Conservation (phyloP, 2,888 invertebrate genomes). For the Lepetodrilus schrolli region DNA sequence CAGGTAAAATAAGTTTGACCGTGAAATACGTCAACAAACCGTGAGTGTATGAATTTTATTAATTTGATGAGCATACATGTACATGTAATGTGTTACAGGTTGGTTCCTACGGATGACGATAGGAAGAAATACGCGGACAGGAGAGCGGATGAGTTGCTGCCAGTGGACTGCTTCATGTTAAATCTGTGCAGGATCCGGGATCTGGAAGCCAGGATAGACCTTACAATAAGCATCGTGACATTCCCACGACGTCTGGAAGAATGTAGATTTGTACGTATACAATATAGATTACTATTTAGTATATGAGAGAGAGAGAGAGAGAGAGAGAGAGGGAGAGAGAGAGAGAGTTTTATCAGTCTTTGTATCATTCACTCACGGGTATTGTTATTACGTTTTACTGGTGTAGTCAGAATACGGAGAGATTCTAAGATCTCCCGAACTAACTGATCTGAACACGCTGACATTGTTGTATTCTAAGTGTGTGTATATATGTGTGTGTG, state of each 20-base stretch:
- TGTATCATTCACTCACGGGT: background rate
- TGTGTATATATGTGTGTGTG: too few species aligned
- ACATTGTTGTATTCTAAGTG: too few species aligned
- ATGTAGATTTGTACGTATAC: too few species aligned
- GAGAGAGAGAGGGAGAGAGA: too few species aligned
- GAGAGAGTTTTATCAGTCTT: too few species aligned
- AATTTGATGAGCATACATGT: too few species aligned
- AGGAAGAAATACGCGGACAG: constrained; percentile 57
- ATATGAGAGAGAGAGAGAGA: too few species aligned
- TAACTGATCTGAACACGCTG: background rate
- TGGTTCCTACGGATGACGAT: constrained; percentile 58
- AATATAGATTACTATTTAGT: too few species aligned
- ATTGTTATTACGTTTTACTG: background rate
- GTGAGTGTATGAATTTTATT: too few species aligned
- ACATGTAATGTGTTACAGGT: too few species aligned
- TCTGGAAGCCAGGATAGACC: constrained; percentile 57
- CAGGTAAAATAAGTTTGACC: too few species aligned
- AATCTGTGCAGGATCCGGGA: constrained; percentile 58
- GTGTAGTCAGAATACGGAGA: constrained; percentile 6
- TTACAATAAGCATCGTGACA: constrained; percentile 52
- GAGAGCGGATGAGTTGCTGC: constrained; percentile 48
- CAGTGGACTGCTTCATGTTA: constrained; percentile 62
- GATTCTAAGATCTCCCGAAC: background rate
- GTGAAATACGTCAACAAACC: too few species aligned
- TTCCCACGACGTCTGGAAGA: constrained; percentile 41